Percentiles rank a stretch among this genome's conserved stretches.
These are phyloP conservation scores for Phrynosoma platyrhinos DNA, from an alignment of 2,113 vertebrate genomes.

Conservation along the genomic window DNA sequence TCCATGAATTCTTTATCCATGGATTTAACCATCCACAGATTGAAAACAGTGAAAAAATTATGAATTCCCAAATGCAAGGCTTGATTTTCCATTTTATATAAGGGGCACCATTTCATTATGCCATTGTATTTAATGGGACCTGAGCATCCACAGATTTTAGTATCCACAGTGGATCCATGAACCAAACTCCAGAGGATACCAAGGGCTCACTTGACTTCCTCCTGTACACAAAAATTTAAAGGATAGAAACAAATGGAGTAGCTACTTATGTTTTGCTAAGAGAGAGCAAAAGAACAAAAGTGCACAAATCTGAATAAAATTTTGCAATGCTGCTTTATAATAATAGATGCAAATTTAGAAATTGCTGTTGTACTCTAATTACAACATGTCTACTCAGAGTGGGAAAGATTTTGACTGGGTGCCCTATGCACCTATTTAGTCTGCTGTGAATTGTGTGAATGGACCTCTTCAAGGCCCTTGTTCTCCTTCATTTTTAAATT, in stretches of 20 bases:
- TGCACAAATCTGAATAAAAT: not conserved
- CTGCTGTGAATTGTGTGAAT: not conserved
- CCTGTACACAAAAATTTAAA: not conserved
- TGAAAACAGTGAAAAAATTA: no score
- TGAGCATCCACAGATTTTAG: no score
- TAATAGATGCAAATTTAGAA: not conserved
- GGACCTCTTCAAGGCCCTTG: not conserved
- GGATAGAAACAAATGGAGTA: not conserved
- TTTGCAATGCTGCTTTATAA: not conserved
- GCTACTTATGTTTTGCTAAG: not conserved
- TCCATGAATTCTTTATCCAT: no score
- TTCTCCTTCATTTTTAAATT: not conserved
- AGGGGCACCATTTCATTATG: no score
- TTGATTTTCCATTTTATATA: no score
- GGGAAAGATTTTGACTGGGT: not conserved
- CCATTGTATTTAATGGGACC: no score
- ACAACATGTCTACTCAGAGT: not conserved
- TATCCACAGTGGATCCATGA: no score
- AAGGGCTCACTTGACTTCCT: not conserved
- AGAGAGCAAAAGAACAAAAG: not conserved
- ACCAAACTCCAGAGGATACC: no score
- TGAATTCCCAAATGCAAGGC: no score
- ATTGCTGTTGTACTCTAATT: not conserved
- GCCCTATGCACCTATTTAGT: not conserved
- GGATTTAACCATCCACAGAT: no score